These are phyloP conservation scores for Calidris pygmaea DNA, from an alignment of 2,113 vertebrate genomes.

Conservation along the genomic window DNA sequence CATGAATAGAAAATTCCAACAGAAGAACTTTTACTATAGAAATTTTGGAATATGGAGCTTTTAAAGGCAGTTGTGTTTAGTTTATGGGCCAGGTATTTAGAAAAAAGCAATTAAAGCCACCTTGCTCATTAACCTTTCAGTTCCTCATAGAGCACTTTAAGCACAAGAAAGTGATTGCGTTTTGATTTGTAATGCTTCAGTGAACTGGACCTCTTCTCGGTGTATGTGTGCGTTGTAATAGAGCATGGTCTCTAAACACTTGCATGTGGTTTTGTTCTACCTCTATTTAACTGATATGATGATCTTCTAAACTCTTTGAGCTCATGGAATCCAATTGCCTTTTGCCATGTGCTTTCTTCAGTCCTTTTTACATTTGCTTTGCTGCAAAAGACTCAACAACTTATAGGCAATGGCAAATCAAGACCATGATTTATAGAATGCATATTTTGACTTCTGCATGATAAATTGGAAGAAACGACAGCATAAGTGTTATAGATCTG, in stretches of 20 bases:
- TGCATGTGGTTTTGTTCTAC: slow-evolving; percentile 7
- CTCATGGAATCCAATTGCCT: not conserved
- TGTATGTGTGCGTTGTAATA: not conserved
- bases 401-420: not conserved
- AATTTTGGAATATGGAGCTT: slow-evolving; percentile 19
- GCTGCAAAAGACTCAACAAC: not conserved
- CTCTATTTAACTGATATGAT: not conserved
- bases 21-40: slow-evolving; percentile 28
- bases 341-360: not conserved
- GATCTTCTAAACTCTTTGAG: not conserved
- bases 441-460: not conserved
- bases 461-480: not conserved
- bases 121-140: slow-evolving; percentile 52
- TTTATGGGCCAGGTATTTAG: slow-evolving; percentile 52
- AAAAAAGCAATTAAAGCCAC: slow-evolving; percentile 5
- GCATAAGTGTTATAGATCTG: not conserved
- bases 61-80: slow-evolving; percentile 32
- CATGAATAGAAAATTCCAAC: slow-evolving; percentile 34
- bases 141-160: not conserved
- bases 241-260: not conserved
- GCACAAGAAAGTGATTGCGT: slow-evolving; percentile 7
- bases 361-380: not conserved
- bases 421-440: not conserved
- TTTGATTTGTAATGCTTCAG: slow-evolving; percentile 45
- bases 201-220: not conserved